Evolutionary conservation across 1,140 invertebrate genomes (phyloP).

Genomic region (Harpegnathos saltator): DNA sequence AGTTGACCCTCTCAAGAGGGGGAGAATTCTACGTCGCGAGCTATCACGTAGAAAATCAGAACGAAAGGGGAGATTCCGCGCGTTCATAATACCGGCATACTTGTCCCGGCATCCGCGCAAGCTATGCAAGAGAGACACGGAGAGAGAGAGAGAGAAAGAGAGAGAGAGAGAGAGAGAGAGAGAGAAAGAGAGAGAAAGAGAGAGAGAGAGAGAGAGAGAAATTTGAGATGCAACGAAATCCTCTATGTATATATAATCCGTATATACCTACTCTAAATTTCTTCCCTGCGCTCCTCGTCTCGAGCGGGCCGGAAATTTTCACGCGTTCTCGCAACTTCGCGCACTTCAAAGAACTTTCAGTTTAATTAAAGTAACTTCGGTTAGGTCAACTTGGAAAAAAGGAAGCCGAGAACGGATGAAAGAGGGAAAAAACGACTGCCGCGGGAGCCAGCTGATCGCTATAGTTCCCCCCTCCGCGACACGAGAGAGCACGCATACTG

Average conservation of each 20-base stretch:
- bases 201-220: too few relatives aligned
- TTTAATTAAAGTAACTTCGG: conserved; percentile 25
- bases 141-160: too few relatives aligned
- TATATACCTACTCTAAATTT: conserved; percentile 21
- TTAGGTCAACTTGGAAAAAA: too few relatives aligned
- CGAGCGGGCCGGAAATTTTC: neutral
- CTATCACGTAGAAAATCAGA: conserved; percentile 36
- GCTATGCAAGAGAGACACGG: neutral
- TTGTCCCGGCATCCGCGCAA: neutral
- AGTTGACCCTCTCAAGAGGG: neutral
- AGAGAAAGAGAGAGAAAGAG: too few relatives aligned
- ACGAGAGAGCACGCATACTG: neutral
- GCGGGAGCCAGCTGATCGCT: neutral
- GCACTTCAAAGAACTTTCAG: neutral
- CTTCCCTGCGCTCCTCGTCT: neutral
- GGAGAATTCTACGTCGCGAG: neutral
- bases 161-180: too few relatives aligned
- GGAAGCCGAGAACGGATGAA: too few relatives aligned
- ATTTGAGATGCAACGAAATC: too few relatives aligned
- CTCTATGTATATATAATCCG: conserved; percentile 20
- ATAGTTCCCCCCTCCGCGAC: neutral
- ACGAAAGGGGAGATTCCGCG: conserved; percentile 21
- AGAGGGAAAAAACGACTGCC: neutral
- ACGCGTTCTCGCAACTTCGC: too few relatives aligned
- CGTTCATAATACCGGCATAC: neutral